These are phyloP conservation scores for Eremophila alpestris DNA, from an alignment of 2,797 vertebrate genomes.

Conservation along the genomic window DNA sequence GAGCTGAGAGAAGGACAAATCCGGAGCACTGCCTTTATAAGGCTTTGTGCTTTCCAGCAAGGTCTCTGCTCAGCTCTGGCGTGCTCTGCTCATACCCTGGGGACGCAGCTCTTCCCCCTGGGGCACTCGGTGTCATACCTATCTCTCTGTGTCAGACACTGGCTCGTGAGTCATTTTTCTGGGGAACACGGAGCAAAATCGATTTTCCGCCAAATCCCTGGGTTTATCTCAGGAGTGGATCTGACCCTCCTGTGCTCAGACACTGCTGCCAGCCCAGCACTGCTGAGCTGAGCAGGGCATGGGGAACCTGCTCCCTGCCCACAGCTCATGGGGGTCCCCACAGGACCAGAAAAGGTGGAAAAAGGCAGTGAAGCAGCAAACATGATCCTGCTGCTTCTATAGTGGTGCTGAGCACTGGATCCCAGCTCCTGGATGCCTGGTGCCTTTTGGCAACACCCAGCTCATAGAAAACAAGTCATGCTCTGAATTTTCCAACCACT, in stretches of 20 bases:
- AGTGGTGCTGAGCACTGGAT: background rate
- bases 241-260: background rate
- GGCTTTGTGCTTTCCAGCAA: slow-evolving; percentile 32
- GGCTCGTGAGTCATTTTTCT: background rate
- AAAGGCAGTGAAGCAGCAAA: background rate
- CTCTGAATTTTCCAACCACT: background rate
- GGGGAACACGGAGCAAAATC: background rate
- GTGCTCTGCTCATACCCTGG: background rate
- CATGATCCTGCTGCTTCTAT: accelerated
- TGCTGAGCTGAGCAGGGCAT: background rate
- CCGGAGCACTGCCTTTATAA: slow-evolving; percentile 50
- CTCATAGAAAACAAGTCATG: background rate
- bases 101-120: background rate
- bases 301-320: background rate
- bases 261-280: background rate
- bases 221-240: background rate
- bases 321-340: background rate
- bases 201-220: background rate
- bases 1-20: slow-evolving; percentile 44
- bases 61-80: background rate
- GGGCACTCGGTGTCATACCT: background rate
- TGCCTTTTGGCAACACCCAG: background rate
- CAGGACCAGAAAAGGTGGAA: background rate
- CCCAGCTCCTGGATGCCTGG: background rate
- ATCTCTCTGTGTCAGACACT: background rate